These are phyloP conservation scores for Orientallactaga bullata DNA, from an alignment of 2,113 vertebrate genomes.

Conservation along the genomic window DNA sequence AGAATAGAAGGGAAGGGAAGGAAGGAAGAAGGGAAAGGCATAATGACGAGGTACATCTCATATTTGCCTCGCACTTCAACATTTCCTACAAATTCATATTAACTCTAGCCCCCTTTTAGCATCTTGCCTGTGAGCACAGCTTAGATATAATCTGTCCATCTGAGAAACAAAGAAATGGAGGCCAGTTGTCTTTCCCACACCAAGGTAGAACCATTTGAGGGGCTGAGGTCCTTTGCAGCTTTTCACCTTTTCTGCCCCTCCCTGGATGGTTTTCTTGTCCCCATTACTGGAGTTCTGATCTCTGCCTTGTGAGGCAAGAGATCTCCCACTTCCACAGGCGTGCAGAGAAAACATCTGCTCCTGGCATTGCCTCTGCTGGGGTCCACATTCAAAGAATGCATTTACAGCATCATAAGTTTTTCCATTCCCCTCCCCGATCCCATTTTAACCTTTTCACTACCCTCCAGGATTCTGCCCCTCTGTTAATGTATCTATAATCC, in stretches of 20 bases:
- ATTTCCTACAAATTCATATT: fast-evolving
- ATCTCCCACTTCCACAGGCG: neutral
- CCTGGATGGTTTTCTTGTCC: neutral
- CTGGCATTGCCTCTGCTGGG: neutral
- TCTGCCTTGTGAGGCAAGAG: neutral
- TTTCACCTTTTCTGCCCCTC: fast-evolving
- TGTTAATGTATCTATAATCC: no score
- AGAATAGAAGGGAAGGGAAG: neutral
- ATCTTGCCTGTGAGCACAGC: neutral
- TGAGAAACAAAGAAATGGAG: neutral
- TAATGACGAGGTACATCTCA: neutral
- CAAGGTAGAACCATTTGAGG: neutral
- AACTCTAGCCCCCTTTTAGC: neutral
- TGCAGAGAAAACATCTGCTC: neutral
- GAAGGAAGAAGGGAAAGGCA: no score
- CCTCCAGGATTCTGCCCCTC: no score
- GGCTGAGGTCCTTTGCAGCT: no score
- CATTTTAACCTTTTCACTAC: no score
- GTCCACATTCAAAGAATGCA: neutral
- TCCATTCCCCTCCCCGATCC: no score
- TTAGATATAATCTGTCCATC: neutral
- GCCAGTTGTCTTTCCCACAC: neutral
- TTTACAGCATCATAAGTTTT: no score
- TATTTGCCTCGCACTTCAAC: fast-evolving
- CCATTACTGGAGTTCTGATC: neutral